Evolutionary conservation across 2,888 invertebrate genomes (phyloP).

Genomic region (Acleris cristana): DNA sequence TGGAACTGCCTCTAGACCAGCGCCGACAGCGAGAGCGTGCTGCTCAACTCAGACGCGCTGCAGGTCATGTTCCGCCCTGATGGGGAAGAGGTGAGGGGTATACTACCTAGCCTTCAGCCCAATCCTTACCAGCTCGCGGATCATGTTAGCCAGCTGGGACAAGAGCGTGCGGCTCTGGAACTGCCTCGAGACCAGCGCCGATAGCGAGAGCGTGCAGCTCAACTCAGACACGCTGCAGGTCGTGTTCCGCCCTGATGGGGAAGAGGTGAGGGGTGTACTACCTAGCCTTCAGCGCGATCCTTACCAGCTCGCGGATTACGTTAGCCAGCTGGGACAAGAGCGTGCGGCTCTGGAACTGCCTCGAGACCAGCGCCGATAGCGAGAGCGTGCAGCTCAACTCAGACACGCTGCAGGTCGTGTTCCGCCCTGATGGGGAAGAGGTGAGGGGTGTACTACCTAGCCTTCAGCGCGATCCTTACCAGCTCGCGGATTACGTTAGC

Average conservation of each 20-base stretch:
- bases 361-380: no score
- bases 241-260: slow-evolving; percentile 92
- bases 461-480: slow-evolving; percentile 89
- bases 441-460: no score
- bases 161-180: slow-evolving; percentile 95
- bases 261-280: slow-evolving; percentile 84
- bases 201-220: slow-evolving; percentile 91
- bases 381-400: no score
- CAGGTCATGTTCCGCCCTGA: slow-evolving; percentile 94
- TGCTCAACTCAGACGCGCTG: slow-evolving; percentile 90
- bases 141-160: slow-evolving; percentile 98
- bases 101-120: slow-evolving; percentile 88
- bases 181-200: slow-evolving; percentile 91
- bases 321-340: no score
- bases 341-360: no score
- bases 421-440: no score
- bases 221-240: slow-evolving; percentile 92
- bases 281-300: no score
- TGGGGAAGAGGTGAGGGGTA: slow-evolving; percentile 88
- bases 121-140: slow-evolving; percentile 86
- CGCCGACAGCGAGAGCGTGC: slow-evolving; percentile 91
- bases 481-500: slow-evolving; percentile 92
- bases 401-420: no score
- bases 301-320: no score
- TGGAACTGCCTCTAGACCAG: slow-evolving; percentile 96